A percentile compares a stretch with the other conserved stretches of the same genome.
phyloP scores from a whole-genome alignment of 2,113 vertebrate species.

The Pseudois nayaur region DNA sequence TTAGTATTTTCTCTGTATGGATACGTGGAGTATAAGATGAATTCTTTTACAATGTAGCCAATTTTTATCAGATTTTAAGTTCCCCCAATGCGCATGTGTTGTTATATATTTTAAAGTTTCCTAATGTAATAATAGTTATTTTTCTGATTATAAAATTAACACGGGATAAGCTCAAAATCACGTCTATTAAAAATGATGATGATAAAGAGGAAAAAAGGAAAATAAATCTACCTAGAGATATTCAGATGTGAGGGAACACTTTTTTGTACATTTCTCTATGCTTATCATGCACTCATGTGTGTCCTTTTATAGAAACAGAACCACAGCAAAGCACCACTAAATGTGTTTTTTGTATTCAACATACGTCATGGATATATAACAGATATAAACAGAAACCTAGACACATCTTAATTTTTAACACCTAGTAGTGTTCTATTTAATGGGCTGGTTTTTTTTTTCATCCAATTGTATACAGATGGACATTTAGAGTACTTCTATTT shows the following conservation, averaged over 20 bases:
- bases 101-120: neutral
- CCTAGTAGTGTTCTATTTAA: neutral
- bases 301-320: neutral
- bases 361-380: neutral
- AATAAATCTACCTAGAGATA: neutral
- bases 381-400: neutral
- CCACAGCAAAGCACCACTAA: neutral
- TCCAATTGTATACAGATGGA: neutral
- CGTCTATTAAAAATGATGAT: neutral
- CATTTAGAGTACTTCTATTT: neutral
- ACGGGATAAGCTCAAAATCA: neutral
- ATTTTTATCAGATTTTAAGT: neutral
- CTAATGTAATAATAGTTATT: neutral
- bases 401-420: neutral
- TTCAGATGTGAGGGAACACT: neutral
- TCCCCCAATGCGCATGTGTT: neutral
- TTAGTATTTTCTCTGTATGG: neutral
- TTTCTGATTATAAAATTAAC: neutral
- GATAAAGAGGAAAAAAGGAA: neutral
- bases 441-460: neutral
- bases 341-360: neutral
- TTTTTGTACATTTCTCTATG: neutral
- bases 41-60: neutral
- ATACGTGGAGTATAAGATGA: neutral
- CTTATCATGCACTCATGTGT: neutral